A percentile compares a stretch with the other conserved stretches of the same genome.
These are phyloP conservation scores for Dastarcus helophoroides DNA, from an alignment of 2,888 invertebrate genomes.

Conservation along the genomic window DNA sequence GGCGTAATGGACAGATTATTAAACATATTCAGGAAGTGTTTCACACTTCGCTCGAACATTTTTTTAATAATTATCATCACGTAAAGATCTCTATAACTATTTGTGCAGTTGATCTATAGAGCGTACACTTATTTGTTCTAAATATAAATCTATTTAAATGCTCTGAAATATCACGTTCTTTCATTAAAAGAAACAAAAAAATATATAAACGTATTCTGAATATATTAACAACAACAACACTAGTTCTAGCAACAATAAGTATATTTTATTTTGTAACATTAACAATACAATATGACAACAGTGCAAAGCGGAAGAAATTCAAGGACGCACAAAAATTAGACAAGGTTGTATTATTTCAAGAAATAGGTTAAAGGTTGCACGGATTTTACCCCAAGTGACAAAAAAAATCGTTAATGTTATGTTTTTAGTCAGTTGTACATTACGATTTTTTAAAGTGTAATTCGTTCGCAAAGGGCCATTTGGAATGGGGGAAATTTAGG, in stretches of 20 bases:
- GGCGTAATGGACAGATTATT: too few species aligned
- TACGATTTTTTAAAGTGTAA: too few species aligned
- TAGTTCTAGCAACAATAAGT: constrained; percentile 37
- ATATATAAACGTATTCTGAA: constrained; percentile 29
- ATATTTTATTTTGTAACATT: constrained; percentile 33
- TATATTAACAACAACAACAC: constrained; percentile 36
- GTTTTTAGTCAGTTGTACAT: too few species aligned
- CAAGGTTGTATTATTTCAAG: constrained; percentile 5
- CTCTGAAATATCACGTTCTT: constrained; percentile 23
- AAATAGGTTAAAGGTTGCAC: too few species aligned
- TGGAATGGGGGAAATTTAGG: too few species aligned
- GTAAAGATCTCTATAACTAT: constrained; percentile 16
- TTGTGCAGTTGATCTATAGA: constrained; percentile 20
- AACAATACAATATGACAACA: constrained; percentile 37
- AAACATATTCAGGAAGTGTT: too few species aligned
- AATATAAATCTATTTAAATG: constrained; percentile 16
- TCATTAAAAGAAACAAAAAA: constrained; percentile 27
- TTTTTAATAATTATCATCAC: constrained; percentile 5
- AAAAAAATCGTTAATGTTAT: too few species aligned
- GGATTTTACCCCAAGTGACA: too few species aligned
- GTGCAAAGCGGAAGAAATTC: constrained; percentile 31
- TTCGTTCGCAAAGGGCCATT: too few species aligned
- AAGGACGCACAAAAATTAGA: constrained; percentile 3
- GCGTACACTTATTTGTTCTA: constrained; percentile 9
- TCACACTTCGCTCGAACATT: too few species aligned